Base-by-base conservation (phyloP, 37 sponge, comb jelly and placozoan species). In the Ianthella basta region DNA sequence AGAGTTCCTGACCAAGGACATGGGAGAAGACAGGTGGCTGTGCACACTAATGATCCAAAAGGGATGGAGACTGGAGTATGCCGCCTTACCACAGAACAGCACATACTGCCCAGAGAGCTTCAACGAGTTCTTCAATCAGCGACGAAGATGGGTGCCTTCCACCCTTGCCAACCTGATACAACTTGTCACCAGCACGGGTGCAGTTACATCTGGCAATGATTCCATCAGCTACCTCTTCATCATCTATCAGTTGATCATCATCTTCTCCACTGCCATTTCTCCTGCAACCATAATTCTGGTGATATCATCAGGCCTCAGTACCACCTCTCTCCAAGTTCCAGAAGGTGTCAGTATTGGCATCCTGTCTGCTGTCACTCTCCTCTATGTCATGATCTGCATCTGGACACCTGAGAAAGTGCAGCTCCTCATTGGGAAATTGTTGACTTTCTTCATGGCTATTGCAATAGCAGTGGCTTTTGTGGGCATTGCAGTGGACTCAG, bases 11-110 rank as follows among this genome's bases (percentile, higher is more conserved):
- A 93, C 84, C 55, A 93, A 96, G 67, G 97, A 96, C 84, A 96
- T 96, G 97, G 97, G 97, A 24, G 97, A 96, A 61, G 97, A 96
- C 73, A 88, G 97, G 33, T 96, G 97, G 97, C 88, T 96, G 35
- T 96, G 97, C 63, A 93, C 97, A 19, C 94, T 96, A n/a, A 59
- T 96, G 74, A 84, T 96, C 20, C 70, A 96, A 78, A 83, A 88
- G 30, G 91, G 97, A 18, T 91, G 94, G 97, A 79, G 94, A 33
- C 86, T 96, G 0, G 92, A 91, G 21, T 96, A 93, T 61, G 89
- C 88, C 82, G 97, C 94, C 21, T 82, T 87, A 0, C 88, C 97
- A 0, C 86, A 96, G 37, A 85, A 90, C 82, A 30, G 85, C 50
- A 96, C 97, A 21, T 91, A 87, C 80, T 93, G 97, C 77, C 97